Conservation (phyloP, 1,140 invertebrate genomes). For the Drosophila ironensis region DNA sequence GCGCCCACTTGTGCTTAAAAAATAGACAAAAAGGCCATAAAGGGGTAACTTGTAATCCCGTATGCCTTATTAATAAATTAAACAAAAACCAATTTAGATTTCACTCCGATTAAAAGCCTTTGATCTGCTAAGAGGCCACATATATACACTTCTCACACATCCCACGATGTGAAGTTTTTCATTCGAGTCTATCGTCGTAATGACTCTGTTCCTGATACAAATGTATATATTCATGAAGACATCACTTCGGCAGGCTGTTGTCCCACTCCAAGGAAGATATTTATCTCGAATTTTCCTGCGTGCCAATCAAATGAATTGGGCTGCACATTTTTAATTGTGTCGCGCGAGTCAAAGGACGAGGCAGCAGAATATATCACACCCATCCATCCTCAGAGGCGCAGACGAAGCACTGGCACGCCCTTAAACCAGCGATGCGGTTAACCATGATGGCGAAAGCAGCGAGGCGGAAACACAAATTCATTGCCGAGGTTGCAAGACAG, state of each 20-base stretch:
- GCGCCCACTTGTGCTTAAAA: too few species aligned
- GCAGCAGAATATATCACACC: constrained; percentile 1
- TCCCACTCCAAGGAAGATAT: neutral
- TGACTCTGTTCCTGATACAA: neutral
- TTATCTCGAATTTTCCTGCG: constrained; percentile 7
- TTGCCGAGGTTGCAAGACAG: constrained; percentile 17
- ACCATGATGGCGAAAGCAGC: constrained; percentile 39
- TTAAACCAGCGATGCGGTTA: constrained; percentile 44
- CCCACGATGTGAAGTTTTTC: neutral
- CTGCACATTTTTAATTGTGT: constrained; percentile 40
- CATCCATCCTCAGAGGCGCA: neutral
- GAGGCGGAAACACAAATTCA: constrained; percentile 43
- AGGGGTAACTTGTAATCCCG: too few species aligned
- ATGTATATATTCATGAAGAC: constrained; percentile 17
- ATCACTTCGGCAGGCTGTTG: neutral
- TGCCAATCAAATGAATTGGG: constrained; percentile 42
- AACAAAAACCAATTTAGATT: too few species aligned
- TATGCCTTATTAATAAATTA: too few species aligned
- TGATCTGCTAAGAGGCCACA: too few species aligned
- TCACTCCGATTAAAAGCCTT: too few species aligned
- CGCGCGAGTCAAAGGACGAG: constrained; percentile 10
- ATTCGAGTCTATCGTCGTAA: neutral
- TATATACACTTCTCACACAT: too few species aligned
- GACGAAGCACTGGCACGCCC: constrained; percentile 23
- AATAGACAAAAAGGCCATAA: too few species aligned